Percentiles rank a stretch among this genome's conserved stretches.
Evolutionary conservation across 2,797 vertebrate genomes (phyloP).

Genomic region (Halcyon badia): DNA sequence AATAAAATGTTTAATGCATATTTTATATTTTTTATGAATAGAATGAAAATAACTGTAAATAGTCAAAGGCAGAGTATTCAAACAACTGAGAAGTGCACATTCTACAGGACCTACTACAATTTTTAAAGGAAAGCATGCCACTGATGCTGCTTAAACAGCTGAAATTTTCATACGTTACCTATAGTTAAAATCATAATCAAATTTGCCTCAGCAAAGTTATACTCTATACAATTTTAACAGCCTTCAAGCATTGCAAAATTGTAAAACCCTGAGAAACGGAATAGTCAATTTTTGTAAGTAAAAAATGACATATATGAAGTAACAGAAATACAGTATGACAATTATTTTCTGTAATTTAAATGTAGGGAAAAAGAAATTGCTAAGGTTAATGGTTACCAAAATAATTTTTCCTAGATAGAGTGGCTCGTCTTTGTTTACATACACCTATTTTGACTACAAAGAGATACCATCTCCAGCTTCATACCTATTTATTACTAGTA

Average conservation of each 20-base stretch:
- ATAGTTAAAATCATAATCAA: conserved; percentile 16
- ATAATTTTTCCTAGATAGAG: background rate
- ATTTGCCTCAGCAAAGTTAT: background rate
- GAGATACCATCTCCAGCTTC: conserved; percentile 34
- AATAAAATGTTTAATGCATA: background rate
- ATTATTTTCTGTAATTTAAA: background rate
- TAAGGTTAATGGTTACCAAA: background rate
- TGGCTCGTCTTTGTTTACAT: background rate
- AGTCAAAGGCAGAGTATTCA: background rate
- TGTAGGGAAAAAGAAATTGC: background rate
- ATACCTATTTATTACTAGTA: conserved; percentile 9
- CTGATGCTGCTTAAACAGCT: background rate
- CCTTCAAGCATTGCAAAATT: background rate
- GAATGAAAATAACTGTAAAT: conserved; percentile 4
- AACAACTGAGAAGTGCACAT: background rate
- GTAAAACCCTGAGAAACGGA: background rate
- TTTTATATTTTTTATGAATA: conserved; percentile 26
- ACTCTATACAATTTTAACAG: background rate
- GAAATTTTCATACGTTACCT: background rate
- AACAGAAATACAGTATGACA: background rate
- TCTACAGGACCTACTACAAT: background rate
- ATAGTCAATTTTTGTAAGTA: background rate
- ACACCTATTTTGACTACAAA: conserved; percentile 11
- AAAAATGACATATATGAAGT: background rate
- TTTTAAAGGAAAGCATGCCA: background rate